phyloP scores from a whole-genome alignment of 2,113 vertebrate species.

The Dermatemys mawii region DNA sequence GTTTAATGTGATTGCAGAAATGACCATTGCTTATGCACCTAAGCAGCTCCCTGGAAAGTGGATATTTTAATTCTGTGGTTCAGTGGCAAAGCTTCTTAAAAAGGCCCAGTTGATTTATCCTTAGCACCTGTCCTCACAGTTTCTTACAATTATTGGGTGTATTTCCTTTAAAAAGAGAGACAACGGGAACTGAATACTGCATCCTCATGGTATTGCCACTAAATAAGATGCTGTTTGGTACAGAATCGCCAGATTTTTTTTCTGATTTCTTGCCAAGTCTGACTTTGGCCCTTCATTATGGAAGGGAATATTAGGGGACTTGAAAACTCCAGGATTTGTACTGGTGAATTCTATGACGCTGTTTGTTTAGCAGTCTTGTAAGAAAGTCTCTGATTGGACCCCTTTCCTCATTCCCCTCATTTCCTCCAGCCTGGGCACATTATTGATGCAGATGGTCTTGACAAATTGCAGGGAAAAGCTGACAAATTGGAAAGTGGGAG shows the following conservation, averaged over 20 bases:
- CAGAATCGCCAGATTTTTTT: constrained; percentile 55
- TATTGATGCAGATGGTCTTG: constrained; percentile 28
- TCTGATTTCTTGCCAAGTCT: constrained; percentile 58
- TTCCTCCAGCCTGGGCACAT: not conserved
- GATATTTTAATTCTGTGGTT: not conserved
- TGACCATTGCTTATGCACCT: not conserved
- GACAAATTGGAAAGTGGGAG: constrained; percentile 21
- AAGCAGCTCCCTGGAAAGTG: not conserved
- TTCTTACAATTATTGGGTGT: not conserved
- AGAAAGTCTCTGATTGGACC: constrained; percentile 18
- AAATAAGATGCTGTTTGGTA: constrained; percentile 52
- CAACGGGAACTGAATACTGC: constrained; percentile 26
- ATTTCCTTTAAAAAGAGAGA: not conserved
- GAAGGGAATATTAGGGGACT: constrained; percentile 35
- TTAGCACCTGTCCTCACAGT: not conserved
- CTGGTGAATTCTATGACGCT: constrained; percentile 17
- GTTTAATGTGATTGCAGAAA: not conserved
- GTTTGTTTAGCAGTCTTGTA: constrained; percentile 31
- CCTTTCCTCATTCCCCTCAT: not conserved
- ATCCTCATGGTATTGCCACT: constrained; percentile 15
- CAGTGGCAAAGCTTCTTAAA: not conserved
- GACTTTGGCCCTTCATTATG: constrained; percentile 54
- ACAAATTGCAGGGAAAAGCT: constrained; percentile 6
- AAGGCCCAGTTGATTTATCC: not conserved
- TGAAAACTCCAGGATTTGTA: constrained; percentile 18